Base-by-base conservation (phyloP, 23 tunicate species). In the Trididemnum nubilum region DNA sequence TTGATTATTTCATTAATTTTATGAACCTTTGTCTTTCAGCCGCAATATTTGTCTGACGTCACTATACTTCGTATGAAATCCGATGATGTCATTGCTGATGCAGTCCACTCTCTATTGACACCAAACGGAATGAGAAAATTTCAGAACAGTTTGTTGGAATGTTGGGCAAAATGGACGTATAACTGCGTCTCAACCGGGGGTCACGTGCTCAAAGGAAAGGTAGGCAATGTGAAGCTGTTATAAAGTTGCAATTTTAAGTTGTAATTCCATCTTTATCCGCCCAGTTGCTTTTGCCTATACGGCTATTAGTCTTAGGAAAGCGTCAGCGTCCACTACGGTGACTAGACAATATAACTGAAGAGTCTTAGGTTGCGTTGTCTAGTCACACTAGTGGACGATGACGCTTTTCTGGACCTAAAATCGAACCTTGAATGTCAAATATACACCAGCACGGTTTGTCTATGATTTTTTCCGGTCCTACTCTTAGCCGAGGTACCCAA, bases 171-270 rank as follows among this genome's bases (percentile, higher is more conserved):
- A 50, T 88, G 89, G 93, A 54, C 88, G 19, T 87, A 64, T 35
- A 94, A 94, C 66, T 92, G 94, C 19, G 76, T 63, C 18, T 94
- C 98, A 1, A 94, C 98, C 27, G 89, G 98, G 0, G 92, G 85
- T 18, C 98, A 94, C 66, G 80, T 94, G 9, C 75, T 84, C 25
- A 72, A 73, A 44, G 98, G 98, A 73, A 92, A 86, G 82, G 97
- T 87, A 31, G 7, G 74, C 4, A n/a, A n/a, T n/a, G n/a, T n/a
- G n/a, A n/a, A n/a, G n/a, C 15, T 49, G 57, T n/a, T n/a, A n/a
- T n/a, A n/a, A n/a, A n/a, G n/a, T n/a, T n/a, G n/a, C n/a, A n/a
- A n/a, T 60, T 12, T 19, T 0, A n/a, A 0, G n/a, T n/a, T n/a
- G n/a, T n/a, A n/a, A n/a, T n/a, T n/a, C n/a, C n/a, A n/a, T n/a